Conservation (phyloP, 2,888 invertebrate species). For the Campopleginae sp. region DNA sequence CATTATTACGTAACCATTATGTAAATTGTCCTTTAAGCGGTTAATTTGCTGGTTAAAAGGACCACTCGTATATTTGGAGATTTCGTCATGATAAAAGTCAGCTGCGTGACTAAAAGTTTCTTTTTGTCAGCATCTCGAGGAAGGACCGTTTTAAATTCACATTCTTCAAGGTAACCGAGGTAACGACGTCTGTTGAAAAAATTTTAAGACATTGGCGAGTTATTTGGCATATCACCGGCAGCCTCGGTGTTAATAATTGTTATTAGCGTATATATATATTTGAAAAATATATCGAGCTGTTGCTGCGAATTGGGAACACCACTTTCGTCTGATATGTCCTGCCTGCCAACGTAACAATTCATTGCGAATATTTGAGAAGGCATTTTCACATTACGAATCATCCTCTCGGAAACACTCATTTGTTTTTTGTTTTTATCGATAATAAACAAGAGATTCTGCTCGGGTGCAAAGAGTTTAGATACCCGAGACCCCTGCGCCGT, state of each 20-base stretch:
- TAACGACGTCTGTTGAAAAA: background rate
- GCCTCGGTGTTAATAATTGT: background rate
- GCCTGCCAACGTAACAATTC: background rate
- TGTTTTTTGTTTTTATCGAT: background rate
- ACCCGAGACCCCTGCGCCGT: background rate
- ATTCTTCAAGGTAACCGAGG: background rate
- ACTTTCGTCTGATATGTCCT: background rate
- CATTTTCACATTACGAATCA: background rate
- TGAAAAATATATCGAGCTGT: slow-evolving; percentile 13
- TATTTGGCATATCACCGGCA: background rate
- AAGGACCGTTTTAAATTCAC: background rate
- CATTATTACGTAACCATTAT: background rate
- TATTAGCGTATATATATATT: slow-evolving; percentile 3
- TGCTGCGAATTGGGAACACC: background rate
- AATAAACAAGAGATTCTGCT: background rate
- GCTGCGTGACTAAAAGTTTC: background rate
- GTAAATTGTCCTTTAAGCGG: background rate
- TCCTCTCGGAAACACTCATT: background rate
- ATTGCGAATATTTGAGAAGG: background rate
- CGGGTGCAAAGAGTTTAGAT: background rate
- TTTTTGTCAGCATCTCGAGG: background rate
- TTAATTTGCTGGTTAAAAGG: background rate
- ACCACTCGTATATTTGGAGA: slow-evolving; percentile 6
- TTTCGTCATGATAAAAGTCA: slow-evolving; percentile 1
- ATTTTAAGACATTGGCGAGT: background rate